Conservation (phyloP, 2,888 invertebrate species). For the Timema podura region DNA sequence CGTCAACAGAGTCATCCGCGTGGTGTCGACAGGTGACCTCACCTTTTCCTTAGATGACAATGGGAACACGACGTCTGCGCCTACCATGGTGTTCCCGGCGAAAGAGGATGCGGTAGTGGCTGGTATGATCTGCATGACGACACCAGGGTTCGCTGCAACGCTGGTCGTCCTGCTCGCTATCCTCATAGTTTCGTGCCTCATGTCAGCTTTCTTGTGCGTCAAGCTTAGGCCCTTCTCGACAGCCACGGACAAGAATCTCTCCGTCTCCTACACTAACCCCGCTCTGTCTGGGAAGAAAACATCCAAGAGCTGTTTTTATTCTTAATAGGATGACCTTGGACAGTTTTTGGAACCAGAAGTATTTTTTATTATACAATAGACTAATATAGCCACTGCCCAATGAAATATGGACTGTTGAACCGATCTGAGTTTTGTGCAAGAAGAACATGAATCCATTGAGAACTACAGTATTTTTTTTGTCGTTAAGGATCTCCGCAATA, state of each 20-base stretch:
- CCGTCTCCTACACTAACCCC: slow-evolving; percentile 18
- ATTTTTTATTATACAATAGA: no score
- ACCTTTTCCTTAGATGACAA: slow-evolving; percentile 75
- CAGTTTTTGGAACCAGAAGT: no score
- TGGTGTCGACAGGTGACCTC: slow-evolving; percentile 86
- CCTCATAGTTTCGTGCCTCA: slow-evolving; percentile 75
- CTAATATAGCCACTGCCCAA: no score
- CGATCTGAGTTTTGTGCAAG: no score
- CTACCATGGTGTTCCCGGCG: slow-evolving; percentile 69
- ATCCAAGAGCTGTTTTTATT: slow-evolving; percentile 58
- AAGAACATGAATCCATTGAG: no score
- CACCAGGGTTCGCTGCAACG: slow-evolving; percentile 87
- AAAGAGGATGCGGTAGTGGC: slow-evolving; percentile 49
- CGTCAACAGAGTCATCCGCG: slow-evolving; percentile 81
- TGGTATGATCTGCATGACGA: slow-evolving; percentile 86
- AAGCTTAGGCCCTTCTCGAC: slow-evolving; percentile 50
- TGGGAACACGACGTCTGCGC: slow-evolving; percentile 52
- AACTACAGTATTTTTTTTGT: no score
- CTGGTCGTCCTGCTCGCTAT: slow-evolving; percentile 78
- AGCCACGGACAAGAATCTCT: slow-evolving; percentile 44
- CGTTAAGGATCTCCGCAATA: no score
- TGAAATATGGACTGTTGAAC: no score
- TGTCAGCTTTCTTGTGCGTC: slow-evolving; percentile 81
- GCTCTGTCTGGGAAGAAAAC: slow-evolving; percentile 9
- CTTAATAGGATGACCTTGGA: slow-evolving; percentile 47